Base-by-base conservation (phyloP, 2,113 vertebrate species). In the Nyctereutes procyonoides region DNA sequence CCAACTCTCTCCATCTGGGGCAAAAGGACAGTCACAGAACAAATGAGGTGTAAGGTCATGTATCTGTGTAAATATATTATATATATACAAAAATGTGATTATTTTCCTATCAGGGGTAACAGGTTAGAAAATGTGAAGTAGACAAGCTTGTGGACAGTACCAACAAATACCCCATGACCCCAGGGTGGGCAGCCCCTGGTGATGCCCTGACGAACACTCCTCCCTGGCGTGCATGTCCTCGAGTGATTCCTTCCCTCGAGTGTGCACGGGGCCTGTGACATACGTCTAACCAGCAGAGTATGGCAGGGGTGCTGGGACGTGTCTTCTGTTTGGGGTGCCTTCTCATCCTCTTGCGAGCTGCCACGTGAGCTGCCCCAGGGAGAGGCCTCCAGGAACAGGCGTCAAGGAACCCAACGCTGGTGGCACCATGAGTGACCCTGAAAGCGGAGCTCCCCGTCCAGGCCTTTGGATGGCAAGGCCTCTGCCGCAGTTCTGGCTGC, bases 311-410 rank as follows among this genome's bases (percentile, higher is more conserved):
- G 48, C 6, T 6, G 28, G n/a, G n/a, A 9, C 2, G n/a, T n/a
- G 16, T 14, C 35, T 38, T 62, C 63, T 7, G 62, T 63, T 28
- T 30, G 4, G 62, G 26, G 5, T 43, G 7, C 76, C 5, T 8
- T 43, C 15, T 22, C 53, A 0, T 10, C 26, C 48, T 10, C 60
- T 32, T 10, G 3, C 0, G 2, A 10, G 17, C 3, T 3, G 26
- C 16, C 58, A 10, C 5, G 62, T 28, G 35, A 56, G 60, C 1
- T 12, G 73, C 48, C 63, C 62, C 5, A 2, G 0, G 19, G 48
- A 58, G 3, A 83, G n/a, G 30, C 30, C 48, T 53, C 65, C 3
- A 55, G 83, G 24, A 10, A 22, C 0, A 53, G 55, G 32, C 7
- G 0, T 26, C 43, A 8, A 14, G 82, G 26, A 9, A 13, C 7